Conservation (phyloP, 2,797 vertebrate species). For the Pantherophis alleghaniensis region DNA sequence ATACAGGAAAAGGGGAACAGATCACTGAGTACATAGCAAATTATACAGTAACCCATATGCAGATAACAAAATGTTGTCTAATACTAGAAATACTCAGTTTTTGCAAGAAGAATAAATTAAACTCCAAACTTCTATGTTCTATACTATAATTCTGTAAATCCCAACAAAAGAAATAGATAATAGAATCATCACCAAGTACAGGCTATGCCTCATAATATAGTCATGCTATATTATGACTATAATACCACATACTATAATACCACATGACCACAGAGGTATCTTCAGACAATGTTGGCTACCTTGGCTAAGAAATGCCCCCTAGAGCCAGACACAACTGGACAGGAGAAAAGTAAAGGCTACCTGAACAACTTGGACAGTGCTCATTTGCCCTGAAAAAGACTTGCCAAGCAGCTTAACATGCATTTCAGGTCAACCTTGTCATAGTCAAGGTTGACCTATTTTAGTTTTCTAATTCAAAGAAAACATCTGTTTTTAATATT, state of each 20-base stretch:
- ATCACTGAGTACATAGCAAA: neutral
- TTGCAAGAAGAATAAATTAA: neutral
- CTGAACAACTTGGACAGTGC: neutral
- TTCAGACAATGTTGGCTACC: neutral
- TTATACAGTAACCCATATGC: neutral
- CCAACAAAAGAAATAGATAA: neutral
- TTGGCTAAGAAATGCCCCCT: neutral
- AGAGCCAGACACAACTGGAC: neutral
- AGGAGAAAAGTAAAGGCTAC: neutral
- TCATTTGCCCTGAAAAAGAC: neutral
- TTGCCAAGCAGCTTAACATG: neutral
- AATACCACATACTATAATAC: neutral
- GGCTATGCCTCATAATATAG: neutral
- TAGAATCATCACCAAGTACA: neutral
- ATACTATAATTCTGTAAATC: neutral
- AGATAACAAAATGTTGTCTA: constrained; percentile 5
- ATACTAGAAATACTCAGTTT: neutral
- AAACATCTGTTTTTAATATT: neutral
- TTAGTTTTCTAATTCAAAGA: constrained; percentile 58
- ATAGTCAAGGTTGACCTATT: constrained; percentile 42
- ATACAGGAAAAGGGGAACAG: neutral
- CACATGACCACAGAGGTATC: neutral
- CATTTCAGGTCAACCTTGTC: neutral
- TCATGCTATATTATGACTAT: neutral
- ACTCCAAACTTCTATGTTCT: neutral